Conservation (phyloP, 2,113 vertebrate genomes). For the Genyomyrus donnyi region DNA sequence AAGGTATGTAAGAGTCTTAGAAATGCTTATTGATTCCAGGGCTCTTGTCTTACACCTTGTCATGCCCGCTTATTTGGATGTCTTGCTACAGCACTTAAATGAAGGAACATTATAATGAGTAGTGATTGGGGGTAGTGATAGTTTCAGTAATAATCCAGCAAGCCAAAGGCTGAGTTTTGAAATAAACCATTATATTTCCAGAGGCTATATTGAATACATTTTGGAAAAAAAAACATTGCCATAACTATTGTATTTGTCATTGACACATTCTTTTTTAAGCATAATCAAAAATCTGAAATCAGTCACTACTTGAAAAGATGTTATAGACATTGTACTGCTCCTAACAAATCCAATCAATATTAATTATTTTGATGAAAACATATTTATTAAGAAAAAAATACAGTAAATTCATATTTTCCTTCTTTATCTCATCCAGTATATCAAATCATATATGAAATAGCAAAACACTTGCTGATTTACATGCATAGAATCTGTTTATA, state of each 20-base stretch:
- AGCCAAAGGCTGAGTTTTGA: background rate
- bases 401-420: background rate
- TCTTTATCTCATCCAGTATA: background rate
- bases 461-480: background rate
- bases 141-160: background rate
- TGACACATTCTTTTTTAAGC: background rate
- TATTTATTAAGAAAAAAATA: background rate
- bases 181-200: background rate
- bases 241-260: background rate
- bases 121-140: background rate
- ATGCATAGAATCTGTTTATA: background rate
- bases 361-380: background rate
- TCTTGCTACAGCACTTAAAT: background rate
- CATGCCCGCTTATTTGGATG: background rate
- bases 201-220: background rate
- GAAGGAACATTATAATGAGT: background rate
- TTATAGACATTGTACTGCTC: background rate
- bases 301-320: background rate
- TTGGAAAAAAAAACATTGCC: background rate
- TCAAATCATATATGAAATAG: background rate
- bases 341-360: background rate
- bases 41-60: background rate
- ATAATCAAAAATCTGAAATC: background rate
- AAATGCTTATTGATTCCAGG: background rate
- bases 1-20: background rate